Evolutionary conservation across 2,888 invertebrate genomes (phyloP).

Genomic region (Parthenolecanium corni): DNA sequence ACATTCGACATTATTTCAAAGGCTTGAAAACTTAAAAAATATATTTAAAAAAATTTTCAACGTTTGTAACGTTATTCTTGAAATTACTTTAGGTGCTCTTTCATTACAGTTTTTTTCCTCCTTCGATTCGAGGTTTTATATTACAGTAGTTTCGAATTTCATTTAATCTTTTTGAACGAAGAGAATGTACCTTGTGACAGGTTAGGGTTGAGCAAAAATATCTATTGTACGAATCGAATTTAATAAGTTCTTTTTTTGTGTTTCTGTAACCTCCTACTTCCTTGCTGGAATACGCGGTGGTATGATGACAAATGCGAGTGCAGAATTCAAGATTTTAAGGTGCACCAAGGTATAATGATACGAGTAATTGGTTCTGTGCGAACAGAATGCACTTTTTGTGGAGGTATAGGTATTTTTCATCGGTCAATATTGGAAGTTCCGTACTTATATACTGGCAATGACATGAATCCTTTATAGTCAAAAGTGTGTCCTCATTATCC

Average conservation of each 20-base stretch:
- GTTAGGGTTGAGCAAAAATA: slow-evolving; percentile 10
- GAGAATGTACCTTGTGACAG: slow-evolving; percentile 10
- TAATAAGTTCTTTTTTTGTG: slow-evolving; percentile 19
- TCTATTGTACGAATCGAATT: slow-evolving; percentile 14
- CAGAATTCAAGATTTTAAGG: no score
- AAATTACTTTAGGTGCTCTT: neutral
- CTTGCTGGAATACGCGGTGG: neutral
- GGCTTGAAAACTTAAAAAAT: slow-evolving; percentile 11
- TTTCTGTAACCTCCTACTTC: slow-evolving; percentile 15
- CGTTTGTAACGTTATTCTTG: neutral
- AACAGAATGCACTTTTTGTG: no score
- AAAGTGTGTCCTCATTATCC: no score
- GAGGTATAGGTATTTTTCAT: no score
- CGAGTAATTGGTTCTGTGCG: no score
- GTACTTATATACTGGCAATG: no score
- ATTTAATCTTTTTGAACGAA: neutral
- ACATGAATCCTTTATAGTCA: no score
- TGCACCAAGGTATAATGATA: no score
- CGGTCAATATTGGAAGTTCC: no score
- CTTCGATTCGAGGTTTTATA: slow-evolving; percentile 4
- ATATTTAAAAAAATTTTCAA: neutral
- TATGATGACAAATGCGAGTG: no score
- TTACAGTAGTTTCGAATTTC: slow-evolving; percentile 21
- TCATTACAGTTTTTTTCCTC: neutral
- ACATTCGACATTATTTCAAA: slow-evolving; percentile 11